A percentile compares a stretch with the other conserved stretches of the same genome.
Evolutionary conservation across 2,888 invertebrate species (phyloP).

Genomic region (Eumacrocentrus americanus): DNA sequence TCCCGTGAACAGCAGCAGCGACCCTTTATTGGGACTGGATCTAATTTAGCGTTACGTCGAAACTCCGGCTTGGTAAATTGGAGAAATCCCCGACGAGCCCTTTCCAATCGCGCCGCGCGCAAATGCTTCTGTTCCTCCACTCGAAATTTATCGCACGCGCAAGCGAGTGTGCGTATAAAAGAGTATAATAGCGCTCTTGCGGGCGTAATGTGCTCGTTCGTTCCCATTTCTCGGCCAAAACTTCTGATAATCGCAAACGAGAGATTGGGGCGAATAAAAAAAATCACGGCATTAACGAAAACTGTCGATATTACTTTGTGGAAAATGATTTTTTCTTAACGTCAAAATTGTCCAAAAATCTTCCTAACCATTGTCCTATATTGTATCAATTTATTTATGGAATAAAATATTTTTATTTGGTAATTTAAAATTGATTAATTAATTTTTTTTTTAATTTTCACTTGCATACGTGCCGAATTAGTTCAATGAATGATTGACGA

Average conservation of each 20-base stretch:
- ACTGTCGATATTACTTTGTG: background rate
- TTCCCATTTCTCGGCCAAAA: conserved; percentile 17
- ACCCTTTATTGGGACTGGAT: conserved; percentile 40
- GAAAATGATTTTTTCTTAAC: too few species aligned
- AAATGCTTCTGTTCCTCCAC: conserved; percentile 13
- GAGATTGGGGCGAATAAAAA: too few species aligned
- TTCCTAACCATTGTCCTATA: too few species aligned
- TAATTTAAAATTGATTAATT: conserved; percentile 2
- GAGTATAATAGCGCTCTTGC: conserved; percentile 15
- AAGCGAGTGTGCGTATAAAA: conserved; percentile 16
- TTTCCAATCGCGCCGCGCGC: conserved; percentile 23
- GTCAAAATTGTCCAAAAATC: too few species aligned
- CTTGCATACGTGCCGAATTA: background rate
- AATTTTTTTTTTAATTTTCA: background rate
- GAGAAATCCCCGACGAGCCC: conserved; percentile 37
- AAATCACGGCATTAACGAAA: too few species aligned
- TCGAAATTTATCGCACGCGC: conserved; percentile 28
- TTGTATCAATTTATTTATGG: too few species aligned
- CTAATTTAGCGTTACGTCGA: conserved; percentile 46
- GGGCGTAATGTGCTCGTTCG: conserved; percentile 2
- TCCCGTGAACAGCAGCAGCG: conserved; percentile 29
- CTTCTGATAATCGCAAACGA: too few species aligned
- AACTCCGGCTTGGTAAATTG: conserved; percentile 40
- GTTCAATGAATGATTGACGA: background rate
- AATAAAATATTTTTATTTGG: too few species aligned